phyloP scores from a whole-genome alignment of 2,113 vertebrate species.

The Pseudopodoces humilis region DNA sequence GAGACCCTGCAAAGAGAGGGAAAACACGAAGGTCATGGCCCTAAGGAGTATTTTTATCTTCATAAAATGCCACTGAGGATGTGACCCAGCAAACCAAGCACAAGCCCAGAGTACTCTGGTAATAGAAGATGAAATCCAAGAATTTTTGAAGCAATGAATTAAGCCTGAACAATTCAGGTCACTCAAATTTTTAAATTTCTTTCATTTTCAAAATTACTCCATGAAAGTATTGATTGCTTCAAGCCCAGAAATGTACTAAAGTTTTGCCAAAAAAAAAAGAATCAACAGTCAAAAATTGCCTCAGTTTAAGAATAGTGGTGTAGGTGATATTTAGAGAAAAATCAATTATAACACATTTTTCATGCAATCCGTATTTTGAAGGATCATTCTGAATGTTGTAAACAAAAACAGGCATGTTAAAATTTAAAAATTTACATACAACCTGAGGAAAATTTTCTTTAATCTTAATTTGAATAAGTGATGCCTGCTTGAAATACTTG shows the following conservation, averaged over 20 bases:
- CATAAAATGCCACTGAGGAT: constrained; percentile 1
- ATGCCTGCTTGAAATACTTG: not conserved
- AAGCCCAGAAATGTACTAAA: not conserved
- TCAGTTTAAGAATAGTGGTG: not conserved
- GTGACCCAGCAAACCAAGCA: constrained; percentile 11
- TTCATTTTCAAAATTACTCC: not conserved
- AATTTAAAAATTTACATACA: not conserved
- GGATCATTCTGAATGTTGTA: not conserved
- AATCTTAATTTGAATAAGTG: not conserved
- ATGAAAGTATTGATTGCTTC: not conserved
- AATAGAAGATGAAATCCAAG: not conserved
- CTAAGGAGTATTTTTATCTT: constrained; percentile 40
- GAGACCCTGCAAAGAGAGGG: not conserved
- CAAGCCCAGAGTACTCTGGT: not conserved
- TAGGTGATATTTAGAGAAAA: not conserved
- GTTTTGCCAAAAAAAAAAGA: not conserved
- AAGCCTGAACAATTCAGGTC: not conserved
- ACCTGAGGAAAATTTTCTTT: not conserved
- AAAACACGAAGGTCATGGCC: constrained; percentile 18
- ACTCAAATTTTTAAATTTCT: not conserved
- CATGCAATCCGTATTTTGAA: not conserved
- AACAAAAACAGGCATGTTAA: not conserved
- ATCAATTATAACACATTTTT: not conserved
- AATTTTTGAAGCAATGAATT: not conserved
- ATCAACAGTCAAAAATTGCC: not conserved